Percentiles rank a stretch among this genome's conserved stretches.
These are phyloP conservation scores for Sarcophaga bullata DNA, from an alignment of 1,140 invertebrate genomes.

Conservation along the genomic window DNA sequence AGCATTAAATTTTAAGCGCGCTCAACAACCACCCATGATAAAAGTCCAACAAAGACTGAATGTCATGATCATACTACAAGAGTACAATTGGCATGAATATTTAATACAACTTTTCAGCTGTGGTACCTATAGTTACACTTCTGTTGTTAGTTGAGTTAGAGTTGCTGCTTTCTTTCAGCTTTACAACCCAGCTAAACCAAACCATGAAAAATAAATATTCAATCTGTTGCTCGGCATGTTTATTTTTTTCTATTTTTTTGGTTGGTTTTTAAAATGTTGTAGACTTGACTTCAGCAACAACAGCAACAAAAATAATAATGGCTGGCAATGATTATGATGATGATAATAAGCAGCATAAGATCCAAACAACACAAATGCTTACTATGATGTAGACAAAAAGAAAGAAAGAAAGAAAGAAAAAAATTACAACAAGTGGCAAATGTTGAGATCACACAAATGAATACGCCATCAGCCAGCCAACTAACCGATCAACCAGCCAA, in stretches of 20 bases:
- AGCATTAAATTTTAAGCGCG: conserved; percentile 16
- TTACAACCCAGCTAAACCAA: neutral
- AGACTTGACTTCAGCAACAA: neutral
- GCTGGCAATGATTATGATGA: no score
- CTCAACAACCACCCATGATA: conserved; percentile 53
- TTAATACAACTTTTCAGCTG: neutral
- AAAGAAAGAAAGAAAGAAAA: neutral
- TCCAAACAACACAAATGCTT: conserved; percentile 2
- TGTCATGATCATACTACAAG: conserved; percentile 57
- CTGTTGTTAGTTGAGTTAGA: neutral
- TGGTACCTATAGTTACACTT: neutral
- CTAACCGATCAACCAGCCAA: neutral
- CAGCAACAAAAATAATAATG: neutral
- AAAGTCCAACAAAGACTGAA: conserved; percentile 63
- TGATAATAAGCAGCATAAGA: neutral
- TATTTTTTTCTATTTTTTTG: neutral
- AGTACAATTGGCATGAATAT: neutral
- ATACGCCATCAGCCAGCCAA: neutral
- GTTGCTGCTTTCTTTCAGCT: neutral
- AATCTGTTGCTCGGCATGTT: neutral
- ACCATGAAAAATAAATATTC: neutral
- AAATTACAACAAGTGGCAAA: conserved; percentile 30
- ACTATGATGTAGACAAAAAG: neutral
- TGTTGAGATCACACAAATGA: conserved; percentile 20
- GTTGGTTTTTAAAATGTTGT: neutral